Percentiles rank a stretch among this genome's conserved stretches.
phyloP scores from a whole-genome alignment of 23 tunicate species.

The Trididemnum miniatum region DNA sequence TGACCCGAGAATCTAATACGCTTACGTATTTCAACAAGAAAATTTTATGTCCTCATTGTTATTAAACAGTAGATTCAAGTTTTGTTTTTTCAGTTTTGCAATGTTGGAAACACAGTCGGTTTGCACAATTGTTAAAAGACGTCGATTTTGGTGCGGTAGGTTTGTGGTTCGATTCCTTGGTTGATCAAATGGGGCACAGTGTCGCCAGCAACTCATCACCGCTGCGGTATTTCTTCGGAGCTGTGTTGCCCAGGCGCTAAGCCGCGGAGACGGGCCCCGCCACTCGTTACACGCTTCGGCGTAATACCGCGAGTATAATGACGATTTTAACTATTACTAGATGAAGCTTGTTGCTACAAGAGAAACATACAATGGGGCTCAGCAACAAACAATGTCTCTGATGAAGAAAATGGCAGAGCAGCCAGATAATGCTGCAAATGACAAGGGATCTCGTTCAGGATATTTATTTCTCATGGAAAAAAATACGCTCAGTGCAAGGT shows the following conservation, averaged over 20 bases:
- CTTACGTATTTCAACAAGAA: no score
- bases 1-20: no score
- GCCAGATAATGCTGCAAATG: conserved; percentile 11
- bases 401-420: conserved; percentile 67
- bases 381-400: conserved; percentile 50
- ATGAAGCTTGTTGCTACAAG: conserved; percentile 62
- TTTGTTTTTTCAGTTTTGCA: no score
- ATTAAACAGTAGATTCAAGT: no score
- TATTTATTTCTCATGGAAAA: conserved; percentile 79
- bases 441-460: conserved; percentile 73
- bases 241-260: background rate
- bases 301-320: background rate
- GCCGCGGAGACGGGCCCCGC: background rate
- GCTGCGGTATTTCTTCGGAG: background rate
- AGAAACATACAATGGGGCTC: conserved; percentile 57
- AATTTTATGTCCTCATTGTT: no score
- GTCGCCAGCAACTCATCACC: background rate
- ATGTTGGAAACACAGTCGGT: no score
- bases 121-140: no score
- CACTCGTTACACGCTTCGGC: no score
- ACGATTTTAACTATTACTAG: conserved; percentile 6
- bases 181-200: background rate
- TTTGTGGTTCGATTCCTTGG: no score
- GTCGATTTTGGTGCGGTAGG: no score
- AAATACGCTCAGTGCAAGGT: conserved; percentile 76